Percentiles rank a stretch among this genome's conserved stretches.
phyloP scores from a whole-genome alignment of 2,113 vertebrate genomes.

The Myrmecophaga tridactyla region DNA sequence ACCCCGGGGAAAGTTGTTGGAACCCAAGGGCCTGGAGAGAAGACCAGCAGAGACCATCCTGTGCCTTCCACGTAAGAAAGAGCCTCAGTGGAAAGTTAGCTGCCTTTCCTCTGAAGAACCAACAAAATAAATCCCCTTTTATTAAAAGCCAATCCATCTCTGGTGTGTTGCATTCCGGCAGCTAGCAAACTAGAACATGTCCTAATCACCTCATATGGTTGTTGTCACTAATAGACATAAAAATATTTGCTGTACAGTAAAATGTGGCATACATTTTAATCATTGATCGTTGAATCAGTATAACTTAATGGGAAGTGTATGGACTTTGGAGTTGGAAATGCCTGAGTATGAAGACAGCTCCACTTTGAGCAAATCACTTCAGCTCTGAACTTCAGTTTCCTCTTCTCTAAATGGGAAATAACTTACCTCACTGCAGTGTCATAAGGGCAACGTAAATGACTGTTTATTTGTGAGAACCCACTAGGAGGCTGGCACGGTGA shows the following conservation, averaged over 20 bases:
- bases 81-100: too few relatives aligned
- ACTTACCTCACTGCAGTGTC: not conserved
- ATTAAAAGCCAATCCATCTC: too few relatives aligned
- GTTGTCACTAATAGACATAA: not conserved
- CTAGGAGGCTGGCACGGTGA: not conserved
- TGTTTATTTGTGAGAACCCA: rapidly evolving
- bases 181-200: too few relatives aligned
- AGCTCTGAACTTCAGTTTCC: not conserved
- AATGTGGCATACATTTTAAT: not conserved
- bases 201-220: not conserved
- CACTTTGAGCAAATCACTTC: not conserved
- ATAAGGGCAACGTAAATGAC: not conserved
- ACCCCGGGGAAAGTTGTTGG: too few relatives aligned
- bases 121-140: too few relatives aligned
- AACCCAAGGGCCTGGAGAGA: too few relatives aligned
- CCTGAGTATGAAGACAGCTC: not conserved
- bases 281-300: not conserved
- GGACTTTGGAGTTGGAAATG: not conserved
- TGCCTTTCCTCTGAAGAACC: too few relatives aligned
- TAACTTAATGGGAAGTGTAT: not conserved
- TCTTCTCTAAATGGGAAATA: not conserved
- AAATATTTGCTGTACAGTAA: not conserved
- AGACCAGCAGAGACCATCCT: too few relatives aligned
- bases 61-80: too few relatives aligned
- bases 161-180: too few relatives aligned